phyloP scores from a whole-genome alignment of 2,113 vertebrate genomes.

The Gymnobelideus leadbeateri region DNA sequence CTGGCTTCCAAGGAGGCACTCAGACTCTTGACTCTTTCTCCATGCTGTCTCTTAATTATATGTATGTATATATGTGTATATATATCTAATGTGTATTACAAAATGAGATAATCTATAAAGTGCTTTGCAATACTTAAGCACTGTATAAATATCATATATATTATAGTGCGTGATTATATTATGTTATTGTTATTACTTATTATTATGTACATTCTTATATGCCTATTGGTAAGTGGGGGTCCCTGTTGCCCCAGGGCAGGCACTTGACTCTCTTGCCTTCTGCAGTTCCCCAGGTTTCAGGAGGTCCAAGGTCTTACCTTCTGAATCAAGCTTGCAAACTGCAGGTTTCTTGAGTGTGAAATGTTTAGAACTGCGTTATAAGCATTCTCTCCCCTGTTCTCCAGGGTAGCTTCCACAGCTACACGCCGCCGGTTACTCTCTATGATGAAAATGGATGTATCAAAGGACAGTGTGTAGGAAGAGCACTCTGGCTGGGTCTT shows the following conservation, averaged over 20 bases:
- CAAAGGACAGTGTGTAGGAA: slow-evolving; percentile 84
- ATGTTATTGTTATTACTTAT: not conserved
- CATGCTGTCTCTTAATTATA: not conserved
- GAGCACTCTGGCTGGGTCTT: slow-evolving; percentile 77
- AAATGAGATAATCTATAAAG: not conserved
- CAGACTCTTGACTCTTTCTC: not conserved
- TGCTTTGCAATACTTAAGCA: not conserved
- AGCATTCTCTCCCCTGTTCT: slow-evolving; percentile 95
- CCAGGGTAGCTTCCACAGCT: slow-evolving; percentile 90
- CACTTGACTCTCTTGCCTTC: no score
- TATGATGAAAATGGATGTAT: slow-evolving; percentile 86
- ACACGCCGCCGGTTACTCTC: slow-evolving; percentile 90
- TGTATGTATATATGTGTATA: not conserved
- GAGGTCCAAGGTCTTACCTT: slow-evolving; percentile 82
- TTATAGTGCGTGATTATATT: not conserved
- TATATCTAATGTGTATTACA: not conserved
- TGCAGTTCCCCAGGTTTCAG: no score
- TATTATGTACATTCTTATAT: not conserved
- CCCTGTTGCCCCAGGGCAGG: not conserved
- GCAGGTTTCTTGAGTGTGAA: slow-evolving; percentile 93
- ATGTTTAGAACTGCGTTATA: slow-evolving; percentile 92
- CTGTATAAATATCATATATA: not conserved
- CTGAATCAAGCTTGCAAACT: slow-evolving; percentile 92
- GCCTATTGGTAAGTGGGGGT: not conserved
- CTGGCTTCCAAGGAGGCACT: not conserved